Percentiles rank a stretch among this genome's conserved stretches.
phyloP scores from a whole-genome alignment of 35 echinoderm and acorn worm species.

The Apostichopus parvimensis region DNA sequence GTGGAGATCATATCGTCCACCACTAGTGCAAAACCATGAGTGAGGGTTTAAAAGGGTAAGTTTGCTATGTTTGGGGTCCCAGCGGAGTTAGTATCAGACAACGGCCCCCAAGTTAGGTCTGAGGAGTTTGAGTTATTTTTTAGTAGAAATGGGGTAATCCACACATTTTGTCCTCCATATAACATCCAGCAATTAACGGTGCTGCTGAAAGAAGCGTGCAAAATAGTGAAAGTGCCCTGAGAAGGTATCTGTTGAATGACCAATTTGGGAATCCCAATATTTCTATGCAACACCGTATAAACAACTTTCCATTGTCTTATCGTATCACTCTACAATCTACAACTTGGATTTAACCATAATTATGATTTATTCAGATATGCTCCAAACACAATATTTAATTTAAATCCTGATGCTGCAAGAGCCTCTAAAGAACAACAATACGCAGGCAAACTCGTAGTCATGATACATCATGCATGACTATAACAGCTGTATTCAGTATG shows the following conservation, averaged over 20 bases:
- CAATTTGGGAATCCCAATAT: conserved; percentile 27
- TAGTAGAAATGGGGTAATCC: conserved; percentile 57
- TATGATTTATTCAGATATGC: neutral
- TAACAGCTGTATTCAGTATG: too few species aligned
- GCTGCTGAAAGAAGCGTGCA: conserved; percentile 69
- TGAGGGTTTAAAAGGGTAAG: conserved; percentile 18
- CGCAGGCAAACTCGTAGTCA: neutral
- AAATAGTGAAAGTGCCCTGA: conserved; percentile 52
- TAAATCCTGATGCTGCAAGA: neutral
- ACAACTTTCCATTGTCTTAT: conserved; percentile 57
- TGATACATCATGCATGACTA: neutral
- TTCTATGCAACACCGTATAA: conserved; percentile 20
- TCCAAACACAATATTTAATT: conserved; percentile 5
- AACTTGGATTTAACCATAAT: conserved; percentile 20
- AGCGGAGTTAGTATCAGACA: conserved; percentile 67
- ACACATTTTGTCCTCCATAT: conserved; percentile 54
- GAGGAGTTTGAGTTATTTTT: conserved; percentile 63
- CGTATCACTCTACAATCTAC: conserved; percentile 53
- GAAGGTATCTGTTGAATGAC: conserved; percentile 51
- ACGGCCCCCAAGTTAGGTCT: conserved; percentile 76
- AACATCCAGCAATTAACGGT: conserved; percentile 61
- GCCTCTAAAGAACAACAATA: conserved; percentile 1
- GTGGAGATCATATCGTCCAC: conserved; percentile 57
- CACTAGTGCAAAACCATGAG: conserved; percentile 56
- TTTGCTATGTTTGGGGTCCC: conserved; percentile 78